phyloP scores from a whole-genome alignment of 2,888 invertebrate species.

The Epistrophe eligans region DNA sequence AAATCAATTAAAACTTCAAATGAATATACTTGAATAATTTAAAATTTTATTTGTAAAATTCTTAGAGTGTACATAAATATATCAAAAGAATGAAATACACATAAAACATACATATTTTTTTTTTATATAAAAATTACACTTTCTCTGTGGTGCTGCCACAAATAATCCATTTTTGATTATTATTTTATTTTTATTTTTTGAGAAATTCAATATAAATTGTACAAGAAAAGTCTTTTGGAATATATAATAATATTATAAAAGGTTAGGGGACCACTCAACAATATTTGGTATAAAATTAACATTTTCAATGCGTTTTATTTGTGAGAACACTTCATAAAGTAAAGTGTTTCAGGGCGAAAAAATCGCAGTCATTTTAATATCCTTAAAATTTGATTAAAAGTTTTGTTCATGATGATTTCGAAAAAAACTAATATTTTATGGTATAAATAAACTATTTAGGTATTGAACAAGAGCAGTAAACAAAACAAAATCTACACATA shows the following conservation, averaged over 20 bases:
- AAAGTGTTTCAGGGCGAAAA: not conserved
- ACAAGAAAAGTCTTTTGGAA: constrained; percentile 40
- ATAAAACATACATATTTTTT: constrained; percentile 33
- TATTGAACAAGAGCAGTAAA: not conserved
- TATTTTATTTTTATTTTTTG: constrained; percentile 3
- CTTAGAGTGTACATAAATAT: constrained; percentile 61
- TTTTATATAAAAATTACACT: constrained; percentile 30
- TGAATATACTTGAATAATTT: constrained; percentile 33
- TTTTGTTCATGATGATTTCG: not conserved
- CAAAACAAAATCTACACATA: not conserved
- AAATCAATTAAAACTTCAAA: not conserved
- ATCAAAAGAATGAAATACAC: constrained; percentile 67
- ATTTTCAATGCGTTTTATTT: constrained; percentile 1
- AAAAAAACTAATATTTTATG: not conserved
- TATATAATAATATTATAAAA: constrained; percentile 6
- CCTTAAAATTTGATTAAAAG: not conserved
- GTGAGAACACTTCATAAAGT: not conserved
- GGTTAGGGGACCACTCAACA: constrained; percentile 39
- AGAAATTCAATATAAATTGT: constrained; percentile 37
- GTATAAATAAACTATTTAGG: not conserved
- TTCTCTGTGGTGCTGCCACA: constrained; percentile 9
- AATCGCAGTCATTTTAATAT: not conserved
- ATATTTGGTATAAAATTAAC: constrained; percentile 18
- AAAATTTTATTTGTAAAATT: constrained; percentile 65
- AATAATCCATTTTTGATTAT: not conserved